Percentiles rank a stretch among this genome's conserved stretches.
Evolutionary conservation across 2,888 invertebrate genomes (phyloP).

Genomic region (Polydrusus pterygomalis): DNA sequence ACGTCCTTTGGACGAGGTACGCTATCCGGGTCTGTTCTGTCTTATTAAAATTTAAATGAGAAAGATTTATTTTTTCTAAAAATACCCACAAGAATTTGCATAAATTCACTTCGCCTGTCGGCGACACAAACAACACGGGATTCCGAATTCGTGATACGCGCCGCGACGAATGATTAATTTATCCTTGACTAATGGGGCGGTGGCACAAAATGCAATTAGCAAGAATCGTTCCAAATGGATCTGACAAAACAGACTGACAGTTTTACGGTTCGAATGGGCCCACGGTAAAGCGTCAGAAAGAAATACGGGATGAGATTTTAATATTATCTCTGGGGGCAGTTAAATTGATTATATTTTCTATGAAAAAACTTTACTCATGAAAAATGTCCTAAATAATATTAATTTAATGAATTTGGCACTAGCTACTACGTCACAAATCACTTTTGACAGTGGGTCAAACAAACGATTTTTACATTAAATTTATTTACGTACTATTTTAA

Average conservation of each 20-base stretch:
- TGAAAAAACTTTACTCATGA: too few species aligned
- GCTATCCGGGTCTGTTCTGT: too few species aligned
- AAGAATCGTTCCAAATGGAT: conserved; percentile 42
- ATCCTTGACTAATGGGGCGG: conserved; percentile 37
- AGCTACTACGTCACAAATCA: too few species aligned
- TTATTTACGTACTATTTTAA: too few species aligned
- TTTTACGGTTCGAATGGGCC: conserved; percentile 27
- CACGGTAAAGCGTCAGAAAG: conserved; percentile 9
- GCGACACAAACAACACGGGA: conserved; percentile 36
- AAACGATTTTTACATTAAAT: too few species aligned
- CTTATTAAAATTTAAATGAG: too few species aligned
- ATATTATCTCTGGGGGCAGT: background rate
- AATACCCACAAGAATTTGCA: background rate
- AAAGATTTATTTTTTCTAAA: background rate
- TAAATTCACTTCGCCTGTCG: background rate
- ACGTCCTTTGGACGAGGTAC: too few species aligned
- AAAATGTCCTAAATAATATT: too few species aligned
- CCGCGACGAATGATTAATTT: conserved; percentile 46
- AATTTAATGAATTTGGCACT: too few species aligned
- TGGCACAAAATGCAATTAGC: conserved; percentile 50
- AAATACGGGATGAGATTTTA: background rate
- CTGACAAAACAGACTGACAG: conserved; percentile 51
- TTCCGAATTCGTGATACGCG: conserved; percentile 16
- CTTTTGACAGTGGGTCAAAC: too few species aligned
- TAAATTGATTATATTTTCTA: too few species aligned